These are phyloP conservation scores for Pithys albifrons DNA, from an alignment of 2,113 vertebrate genomes.

Conservation along the genomic window DNA sequence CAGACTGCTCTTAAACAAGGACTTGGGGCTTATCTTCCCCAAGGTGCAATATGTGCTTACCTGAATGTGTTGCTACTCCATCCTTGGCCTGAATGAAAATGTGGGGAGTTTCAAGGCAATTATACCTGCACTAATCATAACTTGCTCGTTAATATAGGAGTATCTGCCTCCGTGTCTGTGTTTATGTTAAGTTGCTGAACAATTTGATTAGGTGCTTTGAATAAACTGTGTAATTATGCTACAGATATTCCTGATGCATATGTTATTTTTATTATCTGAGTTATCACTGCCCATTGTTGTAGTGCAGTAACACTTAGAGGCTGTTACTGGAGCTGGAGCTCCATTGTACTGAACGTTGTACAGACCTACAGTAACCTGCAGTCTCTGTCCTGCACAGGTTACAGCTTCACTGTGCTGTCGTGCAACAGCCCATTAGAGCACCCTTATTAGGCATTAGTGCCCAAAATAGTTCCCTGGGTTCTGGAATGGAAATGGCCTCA, in stretches of 20 bases:
- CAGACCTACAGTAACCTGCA: not conserved
- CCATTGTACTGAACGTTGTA: not conserved
- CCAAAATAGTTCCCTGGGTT: not conserved
- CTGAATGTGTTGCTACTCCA: not conserved
- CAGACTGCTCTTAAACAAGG: not conserved
- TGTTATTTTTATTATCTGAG: not conserved
- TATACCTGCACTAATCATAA: not conserved
- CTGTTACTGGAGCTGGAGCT: not conserved
- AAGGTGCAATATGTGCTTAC: not conserved
- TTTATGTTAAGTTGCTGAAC: conserved; percentile 7
- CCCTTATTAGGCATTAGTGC: not conserved
- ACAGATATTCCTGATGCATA: not conserved
- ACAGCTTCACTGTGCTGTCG: not conserved
- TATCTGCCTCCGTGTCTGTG: not conserved
- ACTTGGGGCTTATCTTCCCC: not conserved
- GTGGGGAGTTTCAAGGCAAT: not conserved
- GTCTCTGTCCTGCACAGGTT: not conserved
- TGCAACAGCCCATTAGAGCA: not conserved
- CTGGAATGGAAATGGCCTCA: not conserved
- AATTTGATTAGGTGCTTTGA: conserved; percentile 45
- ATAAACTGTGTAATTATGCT: conserved; percentile 30
- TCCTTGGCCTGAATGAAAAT: not conserved
- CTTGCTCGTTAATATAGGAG: conserved; percentile 8
- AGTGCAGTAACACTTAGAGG: not conserved
- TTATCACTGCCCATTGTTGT: not conserved